A percentile compares a stretch with the other conserved stretches of the same genome.
Conservation (phyloP, 2,888 invertebrate species). For the Ennomos quercinarius region DNA sequence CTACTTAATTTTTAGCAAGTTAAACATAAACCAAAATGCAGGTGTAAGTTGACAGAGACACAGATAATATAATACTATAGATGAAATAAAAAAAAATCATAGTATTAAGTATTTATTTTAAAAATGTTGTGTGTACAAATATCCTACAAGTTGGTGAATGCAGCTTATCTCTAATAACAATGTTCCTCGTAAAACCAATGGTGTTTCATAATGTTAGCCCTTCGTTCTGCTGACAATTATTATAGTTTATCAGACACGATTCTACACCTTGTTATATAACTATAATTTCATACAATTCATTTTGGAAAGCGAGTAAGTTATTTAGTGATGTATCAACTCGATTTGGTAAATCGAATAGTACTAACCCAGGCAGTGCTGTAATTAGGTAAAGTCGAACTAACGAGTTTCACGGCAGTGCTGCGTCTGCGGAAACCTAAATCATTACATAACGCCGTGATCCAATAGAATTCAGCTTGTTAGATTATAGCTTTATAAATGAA, state of each 20-base stretch:
- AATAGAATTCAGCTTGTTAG: too few species aligned
- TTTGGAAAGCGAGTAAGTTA: slow-evolving; percentile 5
- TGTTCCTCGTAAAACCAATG: slow-evolving; percentile 49
- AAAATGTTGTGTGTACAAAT: slow-evolving; percentile 78
- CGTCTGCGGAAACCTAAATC: too few species aligned
- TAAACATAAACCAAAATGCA: too few species aligned
- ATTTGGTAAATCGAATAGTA: slow-evolving; percentile 31
- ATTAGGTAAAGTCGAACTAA: too few species aligned
- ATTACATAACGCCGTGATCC: too few species aligned
- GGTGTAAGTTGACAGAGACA: too few species aligned
- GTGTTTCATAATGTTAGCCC: slow-evolving; percentile 41
- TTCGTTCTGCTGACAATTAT: slow-evolving; percentile 32
- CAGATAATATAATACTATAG: too few species aligned
- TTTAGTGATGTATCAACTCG: slow-evolving; percentile 16
- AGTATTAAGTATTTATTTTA: slow-evolving; percentile 65
- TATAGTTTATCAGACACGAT: slow-evolving; percentile 1
- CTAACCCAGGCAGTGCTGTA: slow-evolving; percentile 18
- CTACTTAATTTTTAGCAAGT: too few species aligned
- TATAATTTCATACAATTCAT: not conserved
- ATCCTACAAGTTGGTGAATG: slow-evolving; percentile 69
- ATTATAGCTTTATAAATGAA: too few species aligned
- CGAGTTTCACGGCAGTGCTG: too few species aligned
- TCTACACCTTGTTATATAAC: slow-evolving; percentile 15
- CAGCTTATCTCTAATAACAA: slow-evolving; percentile 49
- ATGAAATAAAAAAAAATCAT: slow-evolving; percentile 35